These are phyloP conservation scores for Paragorgia papillata DNA, from an alignment of 92 coral and sea anemone species.

Conservation along the genomic window DNA sequence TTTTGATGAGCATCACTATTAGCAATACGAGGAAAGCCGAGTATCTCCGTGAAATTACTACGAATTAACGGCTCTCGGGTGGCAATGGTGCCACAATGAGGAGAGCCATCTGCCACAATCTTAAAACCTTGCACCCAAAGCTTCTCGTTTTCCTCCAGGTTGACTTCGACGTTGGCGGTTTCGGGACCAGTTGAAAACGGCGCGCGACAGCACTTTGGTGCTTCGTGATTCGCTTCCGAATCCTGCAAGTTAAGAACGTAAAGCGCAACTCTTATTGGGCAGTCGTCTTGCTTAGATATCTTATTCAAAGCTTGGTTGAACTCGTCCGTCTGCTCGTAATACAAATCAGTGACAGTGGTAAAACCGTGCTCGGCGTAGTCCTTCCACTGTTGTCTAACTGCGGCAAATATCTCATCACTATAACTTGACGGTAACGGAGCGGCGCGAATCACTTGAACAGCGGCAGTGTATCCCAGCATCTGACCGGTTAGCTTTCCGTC, in stretches of 20 bases:
- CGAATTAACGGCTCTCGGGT: conserved; percentile 60
- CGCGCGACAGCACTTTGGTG: too few relatives aligned
- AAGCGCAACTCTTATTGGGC: conserved; percentile 59
- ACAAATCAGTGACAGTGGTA: conserved; percentile 60
- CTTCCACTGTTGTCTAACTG: conserved; percentile 50
- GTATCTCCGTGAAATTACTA: conserved; percentile 52
- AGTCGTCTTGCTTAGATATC: conserved; percentile 3
- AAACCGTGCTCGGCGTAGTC: conserved; percentile 57
- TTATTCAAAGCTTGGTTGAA: neutral
- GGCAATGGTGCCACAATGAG: conserved; percentile 76
- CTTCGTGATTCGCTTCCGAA: too few relatives aligned
- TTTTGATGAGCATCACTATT: neutral
- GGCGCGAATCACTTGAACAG: neutral
- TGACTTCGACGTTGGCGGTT: neutral
- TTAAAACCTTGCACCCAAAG: conserved; percentile 71
- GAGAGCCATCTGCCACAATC: conserved; percentile 74
- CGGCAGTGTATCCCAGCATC: conserved; percentile 46
- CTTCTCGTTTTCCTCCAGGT: conserved; percentile 34
- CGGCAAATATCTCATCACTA: conserved; percentile 1
- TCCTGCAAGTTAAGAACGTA: conserved; percentile 4
- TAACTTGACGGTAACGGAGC: conserved; percentile 30
- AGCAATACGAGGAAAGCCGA: conserved; percentile 65
- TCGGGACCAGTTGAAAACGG: too few relatives aligned
- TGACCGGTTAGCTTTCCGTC: conserved; percentile 63
- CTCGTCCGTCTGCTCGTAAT: neutral